Evolutionary conservation across 2,888 invertebrate species (phyloP).

Genomic region (Lycaena phlaeas): DNA sequence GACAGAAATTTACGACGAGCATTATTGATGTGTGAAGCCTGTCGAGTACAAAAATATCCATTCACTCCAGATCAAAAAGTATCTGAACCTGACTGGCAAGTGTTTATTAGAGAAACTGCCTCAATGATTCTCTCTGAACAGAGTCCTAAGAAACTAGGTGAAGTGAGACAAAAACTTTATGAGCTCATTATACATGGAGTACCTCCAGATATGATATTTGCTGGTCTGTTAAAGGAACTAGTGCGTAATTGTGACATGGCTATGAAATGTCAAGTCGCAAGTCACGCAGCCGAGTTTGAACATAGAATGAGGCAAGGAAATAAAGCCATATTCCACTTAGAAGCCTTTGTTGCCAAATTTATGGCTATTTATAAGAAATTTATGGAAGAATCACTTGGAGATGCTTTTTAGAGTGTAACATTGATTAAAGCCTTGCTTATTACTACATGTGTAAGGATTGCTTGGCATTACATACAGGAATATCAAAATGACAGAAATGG

Average conservation of each 20-base stretch:
- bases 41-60: conserved; percentile 93
- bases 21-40: conserved; percentile 93
- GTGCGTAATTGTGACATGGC: conserved; percentile 92
- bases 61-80: conserved; percentile 86
- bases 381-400: conserved; percentile 80
- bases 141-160: conserved; percentile 85
- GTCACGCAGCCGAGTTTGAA: conserved; percentile 91
- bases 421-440: no score
- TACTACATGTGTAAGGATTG: no score
- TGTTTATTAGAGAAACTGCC: conserved; percentile 89
- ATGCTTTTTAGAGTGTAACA: conserved; percentile 68
- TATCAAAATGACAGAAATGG: no score
- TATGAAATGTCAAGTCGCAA: conserved; percentile 88
- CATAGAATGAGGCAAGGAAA: conserved; percentile 93
- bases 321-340: conserved; percentile 96
- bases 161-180: conserved; percentile 90
- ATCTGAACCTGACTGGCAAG: conserved; percentile 93
- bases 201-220: conserved; percentile 93
- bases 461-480: no score
- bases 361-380: conserved; percentile 95
- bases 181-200: conserved; percentile 95
- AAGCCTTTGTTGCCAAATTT: conserved; percentile 96
- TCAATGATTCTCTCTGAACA: conserved; percentile 89
- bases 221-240: conserved; percentile 86
- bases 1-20: conserved; percentile 94